A percentile compares a stretch with the other conserved stretches of the same genome.
Conservation (phyloP, 2,113 vertebrate genomes). For the Gopherus evgoodei region DNA sequence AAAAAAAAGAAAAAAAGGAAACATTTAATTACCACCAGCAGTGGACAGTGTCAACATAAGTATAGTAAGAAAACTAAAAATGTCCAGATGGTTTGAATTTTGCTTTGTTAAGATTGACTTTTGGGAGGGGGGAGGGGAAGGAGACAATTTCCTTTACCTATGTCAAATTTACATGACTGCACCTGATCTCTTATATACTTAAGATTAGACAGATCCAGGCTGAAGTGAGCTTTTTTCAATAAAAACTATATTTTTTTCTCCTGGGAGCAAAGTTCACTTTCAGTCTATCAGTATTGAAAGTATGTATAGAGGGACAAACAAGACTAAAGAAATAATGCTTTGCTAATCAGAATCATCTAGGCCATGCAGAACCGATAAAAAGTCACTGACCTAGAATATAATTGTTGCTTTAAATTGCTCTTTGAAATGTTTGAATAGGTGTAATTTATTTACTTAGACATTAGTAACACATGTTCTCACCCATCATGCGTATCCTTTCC, state of each 20-base stretch:
- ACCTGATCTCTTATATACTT: too few relatives aligned
- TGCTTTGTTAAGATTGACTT: too few relatives aligned
- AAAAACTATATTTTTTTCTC: not conserved
- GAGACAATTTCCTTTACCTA: too few relatives aligned
- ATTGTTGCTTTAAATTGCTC: constrained; percentile 39
- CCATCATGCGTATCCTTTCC: constrained; percentile 24
- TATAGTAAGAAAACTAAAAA: too few relatives aligned
- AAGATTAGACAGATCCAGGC: too few relatives aligned
- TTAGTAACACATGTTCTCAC: constrained; percentile 50
- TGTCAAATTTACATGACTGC: too few relatives aligned
- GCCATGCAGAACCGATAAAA: constrained; percentile 6
- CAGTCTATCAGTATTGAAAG: not conserved
- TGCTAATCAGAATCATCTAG: constrained; percentile 25
- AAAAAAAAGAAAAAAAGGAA: not conserved
- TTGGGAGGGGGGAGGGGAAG: too few relatives aligned
- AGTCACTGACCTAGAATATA: constrained; percentile 28
- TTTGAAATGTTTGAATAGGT: constrained; percentile 36
- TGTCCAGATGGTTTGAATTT: too few relatives aligned
- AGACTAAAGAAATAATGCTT: not conserved
- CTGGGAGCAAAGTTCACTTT: not conserved
- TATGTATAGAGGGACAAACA: not conserved
- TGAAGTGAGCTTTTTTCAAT: not conserved
- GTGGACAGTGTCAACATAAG: too few relatives aligned
- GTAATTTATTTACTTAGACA: constrained; percentile 74
- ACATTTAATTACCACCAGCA: not conserved